Base-by-base conservation (phyloP, 2,113 vertebrate species). In the Chinchilla lanigera region DNA sequence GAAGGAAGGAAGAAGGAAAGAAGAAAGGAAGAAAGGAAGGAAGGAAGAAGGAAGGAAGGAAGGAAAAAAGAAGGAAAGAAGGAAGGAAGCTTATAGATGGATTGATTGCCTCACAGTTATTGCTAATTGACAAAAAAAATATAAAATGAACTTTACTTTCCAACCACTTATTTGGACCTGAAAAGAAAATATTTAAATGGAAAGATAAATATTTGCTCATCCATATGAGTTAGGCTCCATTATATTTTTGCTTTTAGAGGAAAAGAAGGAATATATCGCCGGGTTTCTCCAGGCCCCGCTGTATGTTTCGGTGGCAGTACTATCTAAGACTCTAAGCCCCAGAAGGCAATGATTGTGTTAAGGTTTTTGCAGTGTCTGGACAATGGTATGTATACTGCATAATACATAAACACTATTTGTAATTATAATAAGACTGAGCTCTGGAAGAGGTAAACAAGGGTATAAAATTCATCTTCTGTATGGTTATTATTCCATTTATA, bases 401-500 rank as follows among this genome's bases (percentile, higher is more conserved):
- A 93, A 95, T 84, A 96, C 41, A 63, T 93, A 95, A 95, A 94
- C 75, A 97, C 91, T 96, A 90, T 98, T 97, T 95, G 89, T 98
- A 96, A 97, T 96, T 96, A 95, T 96, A 96, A 96, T 96, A 94
- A 97, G 95, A 89, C 56, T 81, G 52, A 96, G 28, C 90, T 97
- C 92, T 96, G 60, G 61, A 94, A 94, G 95, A 94, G 63, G 90
- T 96, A 98, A 97, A 92, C 92, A 93, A 80, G 86, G 78, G 89
- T 75, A 87, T 93, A 97, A 97, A 97, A 98, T 96, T 93, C 95
- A 95, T 98, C 96, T 97, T 90, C 95, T 0, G 24, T 95, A 94
- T 95, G 95, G 94, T 95, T 97, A 97, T 97, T 97, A 96, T 96
- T 92, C 86, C 93, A 88, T 73, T 97, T 93, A 96, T 96, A 94